Conservation (phyloP, 2,888 invertebrate genomes). For the Latrodectus hesperus region DNA sequence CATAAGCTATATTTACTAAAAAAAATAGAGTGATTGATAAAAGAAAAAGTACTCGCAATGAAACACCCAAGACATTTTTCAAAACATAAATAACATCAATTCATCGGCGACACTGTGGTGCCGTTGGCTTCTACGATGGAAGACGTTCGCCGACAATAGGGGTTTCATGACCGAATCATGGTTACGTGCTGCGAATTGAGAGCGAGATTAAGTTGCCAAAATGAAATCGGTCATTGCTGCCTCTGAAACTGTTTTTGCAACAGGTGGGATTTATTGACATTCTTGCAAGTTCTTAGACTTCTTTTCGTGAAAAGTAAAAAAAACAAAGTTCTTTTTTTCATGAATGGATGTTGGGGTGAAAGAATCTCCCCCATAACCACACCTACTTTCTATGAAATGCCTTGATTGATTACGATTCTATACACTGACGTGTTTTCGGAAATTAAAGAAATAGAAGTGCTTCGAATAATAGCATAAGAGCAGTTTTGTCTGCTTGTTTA, state of each 20-base stretch:
- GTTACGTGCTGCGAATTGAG: conserved; percentile 28
- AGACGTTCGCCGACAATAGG: background rate
- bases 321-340: background rate
- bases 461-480: too few species aligned
- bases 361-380: background rate
- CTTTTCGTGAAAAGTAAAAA: conserved; percentile 7
- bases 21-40: conserved; percentile 23
- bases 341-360: background rate
- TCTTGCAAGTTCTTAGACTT: background rate
- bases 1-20: conserved; percentile 6
- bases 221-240: conserved; percentile 17
- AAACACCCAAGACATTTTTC: conserved; percentile 27
- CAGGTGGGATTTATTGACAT: conserved; percentile 35
- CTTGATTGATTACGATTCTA: too few species aligned
- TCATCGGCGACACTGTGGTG: conserved; percentile 9
- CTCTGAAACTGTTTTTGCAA: conserved; percentile 21
- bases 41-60: background rate
- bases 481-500: too few species aligned
- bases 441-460: too few species aligned
- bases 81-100: conserved; percentile 22
- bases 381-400: background rate
- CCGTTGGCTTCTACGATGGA: background rate
- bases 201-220: background rate
- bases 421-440: too few species aligned
- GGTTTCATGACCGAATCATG: conserved; percentile 20